These are phyloP conservation scores for cattle (Bos taurus) DNA, from an alignment of 2,113 vertebrate species.

Conservation along the genomic window ARS-UCD2.0 NC_037330.1:53118001-53118500, in stretches of 20 bases:
- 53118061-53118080: not conserved
- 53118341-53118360: not conserved
- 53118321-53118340: not conserved
- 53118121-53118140: not conserved
- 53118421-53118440: not conserved
- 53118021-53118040: not conserved
- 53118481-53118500: not conserved
- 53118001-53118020: not conserved
- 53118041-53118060: fast-evolving
- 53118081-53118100: not conserved
- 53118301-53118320: not conserved
- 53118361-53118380: not conserved
- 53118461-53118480: not conserved
- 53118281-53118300: no score
- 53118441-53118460: not conserved
- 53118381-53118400: not conserved
- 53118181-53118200: not conserved
- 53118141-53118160: not conserved
- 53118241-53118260: fast-evolving
- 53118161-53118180: not conserved
- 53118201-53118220: not conserved
- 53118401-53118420: not conserved
- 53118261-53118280: not conserved
- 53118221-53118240: not conserved
- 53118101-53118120: not conserved